phyloP scores from a whole-genome alignment of 2,888 invertebrate species.

The Erannis defoliaria region DNA sequence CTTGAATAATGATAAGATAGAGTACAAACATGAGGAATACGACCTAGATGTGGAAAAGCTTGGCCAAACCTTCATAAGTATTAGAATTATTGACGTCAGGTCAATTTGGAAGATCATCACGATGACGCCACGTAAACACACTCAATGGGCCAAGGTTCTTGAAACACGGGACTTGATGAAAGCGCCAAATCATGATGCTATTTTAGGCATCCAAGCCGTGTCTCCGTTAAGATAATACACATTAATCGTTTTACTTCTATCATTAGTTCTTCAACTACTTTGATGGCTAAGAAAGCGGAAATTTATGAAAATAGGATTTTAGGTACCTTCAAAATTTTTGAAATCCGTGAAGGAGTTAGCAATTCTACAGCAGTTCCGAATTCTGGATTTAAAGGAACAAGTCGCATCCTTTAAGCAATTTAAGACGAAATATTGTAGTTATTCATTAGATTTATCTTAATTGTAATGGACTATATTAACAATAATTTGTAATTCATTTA shows the following conservation, averaged over 20 bases:
- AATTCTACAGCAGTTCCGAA: too few relatives aligned
- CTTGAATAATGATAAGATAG: neutral
- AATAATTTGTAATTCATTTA: slow-evolving; percentile 22
- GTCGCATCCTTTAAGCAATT: neutral
- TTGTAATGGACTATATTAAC: slow-evolving; percentile 19
- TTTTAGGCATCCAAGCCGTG: slow-evolving; percentile 7
- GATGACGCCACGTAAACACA: slow-evolving; percentile 29
- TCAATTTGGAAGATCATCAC: slow-evolving; percentile 26
- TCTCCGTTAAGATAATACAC: slow-evolving; percentile 20
- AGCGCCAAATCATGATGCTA: slow-evolving; percentile 17
- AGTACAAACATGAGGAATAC: neutral
- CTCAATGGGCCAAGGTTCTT: slow-evolving; percentile 34
- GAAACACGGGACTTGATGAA: slow-evolving; percentile 14
- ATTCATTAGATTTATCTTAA: slow-evolving; percentile 30
- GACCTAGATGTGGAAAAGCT: neutral
- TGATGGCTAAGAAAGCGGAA: neutral
- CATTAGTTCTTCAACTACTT: neutral
- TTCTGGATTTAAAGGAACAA: too few relatives aligned
- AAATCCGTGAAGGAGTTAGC: too few relatives aligned
- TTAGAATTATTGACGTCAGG: slow-evolving; percentile 9
- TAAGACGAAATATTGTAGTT: slow-evolving; percentile 19
- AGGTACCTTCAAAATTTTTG: too few relatives aligned
- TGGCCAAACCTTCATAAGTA: neutral
- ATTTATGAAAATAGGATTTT: too few relatives aligned
- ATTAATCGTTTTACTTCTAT: neutral